A percentile compares a stretch with the other conserved stretches of the same genome.
phyloP scores from a whole-genome alignment of 2,888 invertebrate species.

The Lithophane semibrunnea region DNA sequence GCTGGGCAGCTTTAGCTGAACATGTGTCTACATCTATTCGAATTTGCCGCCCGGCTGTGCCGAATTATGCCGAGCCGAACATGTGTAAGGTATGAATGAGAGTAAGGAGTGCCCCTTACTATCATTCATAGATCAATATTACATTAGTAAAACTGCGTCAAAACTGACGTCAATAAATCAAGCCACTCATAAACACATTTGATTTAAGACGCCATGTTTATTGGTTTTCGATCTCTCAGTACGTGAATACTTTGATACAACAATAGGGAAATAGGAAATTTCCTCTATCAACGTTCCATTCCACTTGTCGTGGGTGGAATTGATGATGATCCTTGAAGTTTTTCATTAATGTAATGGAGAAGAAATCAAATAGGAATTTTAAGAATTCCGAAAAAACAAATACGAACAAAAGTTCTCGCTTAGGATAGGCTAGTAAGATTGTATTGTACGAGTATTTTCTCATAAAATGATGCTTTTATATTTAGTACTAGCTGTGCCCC shows the following conservation, averaged over 20 bases:
- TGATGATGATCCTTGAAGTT: not conserved
- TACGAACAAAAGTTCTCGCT: not conserved
- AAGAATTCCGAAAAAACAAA: not conserved
- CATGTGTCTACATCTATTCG: not conserved
- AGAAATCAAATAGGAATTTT: not conserved
- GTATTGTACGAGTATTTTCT: not conserved
- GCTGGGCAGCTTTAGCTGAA: no score
- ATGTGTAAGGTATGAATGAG: not conserved
- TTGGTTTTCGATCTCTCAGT: not conserved
- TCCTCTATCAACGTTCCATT: not conserved
- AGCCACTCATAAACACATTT: not conserved
- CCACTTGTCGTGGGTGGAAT: not conserved
- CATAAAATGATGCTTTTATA: not conserved
- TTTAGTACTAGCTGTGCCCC: no score
- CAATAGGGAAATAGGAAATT: not conserved
- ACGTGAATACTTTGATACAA: not conserved
- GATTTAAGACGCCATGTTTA: not conserved
- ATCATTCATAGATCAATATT: not conserved
- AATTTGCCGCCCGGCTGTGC: not conserved
- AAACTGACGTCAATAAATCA: conserved; percentile 8
- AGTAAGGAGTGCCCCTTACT: no score
- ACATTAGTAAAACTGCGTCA: not conserved
- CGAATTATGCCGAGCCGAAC: not conserved
- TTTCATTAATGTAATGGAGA: not conserved
- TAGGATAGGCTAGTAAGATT: not conserved